Evolutionary conservation across 2,797 vertebrate genomes (phyloP), one percentile per base, ranked within the genome.

Genomic region (Harpagifer antarcticus): DNA sequence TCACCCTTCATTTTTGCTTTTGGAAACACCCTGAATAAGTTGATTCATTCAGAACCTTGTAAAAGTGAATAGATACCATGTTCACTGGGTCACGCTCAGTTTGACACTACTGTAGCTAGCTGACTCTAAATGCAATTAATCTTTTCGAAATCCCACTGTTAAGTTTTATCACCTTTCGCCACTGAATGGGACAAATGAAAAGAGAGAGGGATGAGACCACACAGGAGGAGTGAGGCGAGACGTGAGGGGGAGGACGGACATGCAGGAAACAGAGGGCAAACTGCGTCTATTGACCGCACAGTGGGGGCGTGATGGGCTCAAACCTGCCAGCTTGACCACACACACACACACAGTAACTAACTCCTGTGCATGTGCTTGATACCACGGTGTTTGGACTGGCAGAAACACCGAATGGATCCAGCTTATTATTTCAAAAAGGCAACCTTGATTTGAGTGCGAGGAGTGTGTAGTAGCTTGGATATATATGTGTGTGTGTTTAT

Each of bases 381-480:
- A 82, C 72, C 72, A 74, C 50, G 8, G 63, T 91, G 77, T 93
- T 93, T 92, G 69, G 50, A 79, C 86, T 93, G 92, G 91, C 91
- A 88, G 76, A 57, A 44, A 65, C 70, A 67, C 66, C 27, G 23
- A 78, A 84, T 76, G 70, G 69, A 84, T 83, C 66, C 73, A 79
- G 81, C 60, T 86, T 88, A 85, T 90, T 91, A 88, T 92, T 92
- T 92, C 78, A 92, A 85, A 85, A 85, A 59, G 77, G 62, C 57
- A 82, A 91, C 91, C 90, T 84, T 89, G 89, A 55, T 66, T 65
- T 79, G 40, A 64, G 65, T 67, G 62, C n/a, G 44, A 48, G 52
- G 65, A 45, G 66, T 66, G 78, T 61, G 68, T 47, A 17, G 10
- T 17, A 71, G 64, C 31, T 13, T 49, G 71, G 45, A 23, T 57